A percentile compares a stretch with the other conserved stretches of the same genome.
phyloP scores from a whole-genome alignment of 2,797 vertebrate species.

The Sparus aurata region DNA sequence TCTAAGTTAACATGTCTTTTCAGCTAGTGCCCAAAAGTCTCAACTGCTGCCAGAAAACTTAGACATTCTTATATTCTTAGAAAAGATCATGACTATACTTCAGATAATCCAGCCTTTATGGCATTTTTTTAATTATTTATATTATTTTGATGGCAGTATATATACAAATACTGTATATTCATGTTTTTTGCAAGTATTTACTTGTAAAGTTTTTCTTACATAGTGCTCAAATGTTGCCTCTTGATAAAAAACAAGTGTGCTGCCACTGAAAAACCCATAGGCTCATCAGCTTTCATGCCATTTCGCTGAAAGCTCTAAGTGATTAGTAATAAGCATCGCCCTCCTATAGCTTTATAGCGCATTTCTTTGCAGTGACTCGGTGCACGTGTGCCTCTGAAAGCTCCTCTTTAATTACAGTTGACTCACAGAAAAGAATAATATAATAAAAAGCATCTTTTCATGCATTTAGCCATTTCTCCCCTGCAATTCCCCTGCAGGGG shows the following conservation, averaged over 20 bases:
- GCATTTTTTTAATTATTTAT: no score
- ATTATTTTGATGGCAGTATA: no score
- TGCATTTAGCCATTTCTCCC: not conserved
- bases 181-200: not conserved
- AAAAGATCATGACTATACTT: no score
- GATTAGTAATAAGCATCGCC: constrained; percentile 1
- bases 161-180: no score
- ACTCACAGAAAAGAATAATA: not conserved
- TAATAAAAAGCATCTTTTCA: constrained; percentile 4
- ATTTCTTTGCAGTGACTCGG: not conserved
- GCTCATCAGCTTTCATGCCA: not conserved
- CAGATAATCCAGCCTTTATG: no score
- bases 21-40: no score
- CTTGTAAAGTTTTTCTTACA: not conserved
- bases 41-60: no score
- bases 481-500: constrained; percentile 32
- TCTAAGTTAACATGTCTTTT: no score
- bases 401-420: constrained; percentile 6
- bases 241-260: not conserved
- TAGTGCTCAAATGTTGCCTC: not conserved
- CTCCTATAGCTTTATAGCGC: not conserved
- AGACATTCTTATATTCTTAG: no score
- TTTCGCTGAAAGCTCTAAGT: not conserved
- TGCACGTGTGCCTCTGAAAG: constrained; percentile 13
- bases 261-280: not conserved